Base-by-base conservation (phyloP, 2,888 invertebrate genomes). In the Netelia inedita region DNA sequence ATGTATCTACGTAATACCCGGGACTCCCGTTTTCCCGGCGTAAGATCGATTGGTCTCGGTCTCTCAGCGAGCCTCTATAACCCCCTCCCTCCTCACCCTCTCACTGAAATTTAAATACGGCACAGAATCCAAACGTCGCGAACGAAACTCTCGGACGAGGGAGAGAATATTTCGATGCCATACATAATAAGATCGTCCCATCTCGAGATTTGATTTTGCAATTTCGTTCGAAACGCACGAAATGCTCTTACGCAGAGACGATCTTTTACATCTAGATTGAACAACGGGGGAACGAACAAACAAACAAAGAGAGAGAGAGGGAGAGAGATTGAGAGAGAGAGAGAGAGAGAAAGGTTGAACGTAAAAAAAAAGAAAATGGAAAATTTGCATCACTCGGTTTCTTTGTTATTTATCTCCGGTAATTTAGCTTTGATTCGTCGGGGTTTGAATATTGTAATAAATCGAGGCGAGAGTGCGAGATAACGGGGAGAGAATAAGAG, bases 31-130 rank as follows among this genome's bases (percentile, higher is more conserved):
- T 19, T 9, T 19, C 16, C 16, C n/a, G n/a, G 16, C 57, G n/a
- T 16, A 57, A 57, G 57, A 71, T 71, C 71, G 71, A 71, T 71
- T 35, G 71, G 57, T 71, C 55, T 28, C 71, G 35, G 71, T 28
- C 57, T n/a, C 57, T 57, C 71, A 35, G 19, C 16, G 71, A 41
- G 71, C 28, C 71, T 9, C n/a, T 57, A 57, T 16, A 35, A 14
- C 35, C 1, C 6, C 6, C 35, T 6, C 35, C 35, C 35, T 35
- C 6, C 6, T 35, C 35, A 5, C 6, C 6, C 35, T 35, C 35
- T 35, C 35, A 57, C 57, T 55, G 16, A 55, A 57, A 71, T 71
- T 71, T 35, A 16, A 71, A 71, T 71, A 71, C 41, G 35, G n/a
- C 55, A 28, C 55, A 21, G 57, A 71, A 53, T 71, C 16, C n/a